Conservation (phyloP, 2,797 vertebrate genomes). For the Pteronotus mesoamericanus region DNA sequence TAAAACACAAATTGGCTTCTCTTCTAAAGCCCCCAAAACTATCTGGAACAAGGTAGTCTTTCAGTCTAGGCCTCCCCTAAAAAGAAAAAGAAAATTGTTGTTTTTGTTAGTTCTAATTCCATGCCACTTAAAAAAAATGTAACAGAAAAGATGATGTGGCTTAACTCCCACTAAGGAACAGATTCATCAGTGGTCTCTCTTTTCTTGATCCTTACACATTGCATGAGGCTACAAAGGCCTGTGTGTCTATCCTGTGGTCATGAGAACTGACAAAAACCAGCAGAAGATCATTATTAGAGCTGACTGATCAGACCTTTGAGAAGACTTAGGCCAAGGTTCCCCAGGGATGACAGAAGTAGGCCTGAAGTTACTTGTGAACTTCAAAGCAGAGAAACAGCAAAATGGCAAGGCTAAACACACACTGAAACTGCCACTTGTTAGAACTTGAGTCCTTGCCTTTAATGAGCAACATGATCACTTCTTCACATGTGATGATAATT, state of each 20-base stretch:
- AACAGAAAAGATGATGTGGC: not conserved
- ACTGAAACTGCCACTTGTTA: not conserved
- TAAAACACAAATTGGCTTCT: not conserved
- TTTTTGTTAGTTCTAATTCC: not conserved
- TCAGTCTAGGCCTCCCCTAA: not conserved
- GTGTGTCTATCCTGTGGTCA: not conserved
- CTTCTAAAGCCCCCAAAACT: not conserved
- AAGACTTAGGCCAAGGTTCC: not conserved
- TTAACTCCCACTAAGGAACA: not conserved
- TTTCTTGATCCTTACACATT: not conserved
- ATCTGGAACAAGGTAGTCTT: not conserved
- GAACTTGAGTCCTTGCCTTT: slow-evolving; percentile 14
- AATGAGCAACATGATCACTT: not conserved
- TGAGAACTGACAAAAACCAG: not conserved
- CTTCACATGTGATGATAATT: not conserved
- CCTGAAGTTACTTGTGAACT: not conserved
- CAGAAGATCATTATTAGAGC: not conserved
- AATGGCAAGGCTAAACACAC: not conserved
- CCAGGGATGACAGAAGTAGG: not conserved
- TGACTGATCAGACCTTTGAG: not conserved
- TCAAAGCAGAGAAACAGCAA: not conserved
- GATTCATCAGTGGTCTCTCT: too few relatives aligned
- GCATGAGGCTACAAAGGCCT: not conserved
- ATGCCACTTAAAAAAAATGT: not conserved
- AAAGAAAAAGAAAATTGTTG: not conserved